phyloP scores from a whole-genome alignment of 2,888 invertebrate species.

The Tineola bisselliella region DNA sequence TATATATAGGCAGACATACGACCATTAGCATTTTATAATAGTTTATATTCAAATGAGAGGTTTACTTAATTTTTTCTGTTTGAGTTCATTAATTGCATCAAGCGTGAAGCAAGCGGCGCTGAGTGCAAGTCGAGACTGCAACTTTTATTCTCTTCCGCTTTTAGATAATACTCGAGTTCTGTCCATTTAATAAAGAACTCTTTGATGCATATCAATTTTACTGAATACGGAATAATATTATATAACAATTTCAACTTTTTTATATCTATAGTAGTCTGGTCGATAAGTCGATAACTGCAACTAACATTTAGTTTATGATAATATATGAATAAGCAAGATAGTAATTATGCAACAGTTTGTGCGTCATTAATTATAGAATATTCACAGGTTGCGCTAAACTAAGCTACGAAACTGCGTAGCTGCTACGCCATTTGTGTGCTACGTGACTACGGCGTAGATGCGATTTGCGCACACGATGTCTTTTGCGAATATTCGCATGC shows the following conservation, averaged over 20 bases:
- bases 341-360: no score
- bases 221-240: no score
- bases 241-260: no score
- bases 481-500: neutral
- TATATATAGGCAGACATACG: no score
- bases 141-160: neutral
- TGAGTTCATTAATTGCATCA: neutral
- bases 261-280: no score
- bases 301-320: no score
- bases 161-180: neutral
- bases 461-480: neutral
- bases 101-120: neutral
- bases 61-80: neutral
- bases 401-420: neutral
- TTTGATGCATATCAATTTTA: neutral
- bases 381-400: neutral
- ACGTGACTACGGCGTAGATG: conserved; percentile 1
- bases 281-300: no score
- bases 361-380: no score
- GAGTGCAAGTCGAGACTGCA: neutral
- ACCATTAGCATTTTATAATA: neutral
- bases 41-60: neutral
- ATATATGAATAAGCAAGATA: no score
- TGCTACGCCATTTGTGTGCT: neutral
- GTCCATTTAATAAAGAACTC: neutral